Percentiles rank a stretch among this genome's conserved stretches.
Evolutionary conservation across 2,888 invertebrate genomes (phyloP).

Genomic region (Mythimna vitellina): DNA sequence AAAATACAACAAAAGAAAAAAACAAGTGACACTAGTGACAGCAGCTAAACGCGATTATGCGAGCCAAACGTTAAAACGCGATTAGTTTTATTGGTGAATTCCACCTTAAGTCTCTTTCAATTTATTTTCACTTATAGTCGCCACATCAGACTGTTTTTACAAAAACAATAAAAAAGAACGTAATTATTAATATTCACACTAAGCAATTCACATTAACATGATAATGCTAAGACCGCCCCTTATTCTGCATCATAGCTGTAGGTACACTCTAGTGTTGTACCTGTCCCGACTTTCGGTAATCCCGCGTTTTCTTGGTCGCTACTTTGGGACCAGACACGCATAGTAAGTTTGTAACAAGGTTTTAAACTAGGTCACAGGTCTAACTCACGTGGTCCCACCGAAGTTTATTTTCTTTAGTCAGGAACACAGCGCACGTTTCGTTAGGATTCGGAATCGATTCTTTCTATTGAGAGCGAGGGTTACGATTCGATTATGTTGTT

Average conservation of each 20-base stretch:
- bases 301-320: conserved; percentile 26
- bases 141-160: no score
- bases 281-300: conserved; percentile 3
- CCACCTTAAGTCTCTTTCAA: neutral
- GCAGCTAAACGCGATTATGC: no score
- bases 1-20: no score
- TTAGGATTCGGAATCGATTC: conserved; percentile 30
- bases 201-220: conserved; percentile 68
- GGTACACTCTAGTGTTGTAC: conserved; percentile 52
- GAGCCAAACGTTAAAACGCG: no score
- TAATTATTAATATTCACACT: conserved; percentile 48
- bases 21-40: no score
- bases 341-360: conserved; percentile 43
- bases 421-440: conserved; percentile 52
- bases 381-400: conserved; percentile 29
- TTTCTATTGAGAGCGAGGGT: conserved; percentile 12
- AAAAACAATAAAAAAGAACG: neutral
- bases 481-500: conserved; percentile 26
- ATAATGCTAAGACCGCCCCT: conserved; percentile 69
- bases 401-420: conserved; percentile 38
- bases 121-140: no score
- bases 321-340: conserved; percentile 32
- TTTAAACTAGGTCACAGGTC: conserved; percentile 50
- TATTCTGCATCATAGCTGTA: conserved; percentile 58
- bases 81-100: no score